Base-by-base conservation (phyloP, 2,797 vertebrate species). In the Novumbra hubbsi region DNA sequence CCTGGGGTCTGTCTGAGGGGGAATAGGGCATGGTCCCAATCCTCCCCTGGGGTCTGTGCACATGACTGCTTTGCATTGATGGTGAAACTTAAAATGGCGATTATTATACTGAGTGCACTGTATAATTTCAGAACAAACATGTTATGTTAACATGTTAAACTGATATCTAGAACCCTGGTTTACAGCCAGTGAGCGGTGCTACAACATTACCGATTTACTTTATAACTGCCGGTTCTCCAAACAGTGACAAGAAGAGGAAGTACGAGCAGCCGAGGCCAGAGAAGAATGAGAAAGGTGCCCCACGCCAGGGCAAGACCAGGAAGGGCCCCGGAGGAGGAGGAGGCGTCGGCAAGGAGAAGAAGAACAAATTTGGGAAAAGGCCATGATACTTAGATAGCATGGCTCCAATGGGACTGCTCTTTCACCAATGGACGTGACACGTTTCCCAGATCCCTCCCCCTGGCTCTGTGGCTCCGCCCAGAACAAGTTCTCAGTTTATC, bases 241-340 rank as follows among this genome's bases (percentile, higher is more conserved):
- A 85, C 84, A 99, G 98, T 87, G 95, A 96, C 83, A 96, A 97
- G 91, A 99, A 97, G 88, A 95, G 97, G 87, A 97, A 97, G 84
- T 52, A 60, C 89, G 66, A 93, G 91, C 63, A 93, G 82, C 11
- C 80, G 75, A 72, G 85, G 72, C 1, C 73, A 77, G 28, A 76
- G 3, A 9, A 67, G 14, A 62, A 15, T 15, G 9, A 71, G 32
- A 21, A 34, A 3, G 86, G 82, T 0, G 74, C 73, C 34, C 62
- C 83, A 0, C 71, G 75, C 19, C 83, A 83, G 0, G 88, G 83
- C n/a, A 91, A 90, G 78, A n/a, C 75, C 5, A 89, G 87, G 55
- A 91, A 83, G 57, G 49, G 21, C 71, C 94, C 83, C 75, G 90
- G 6, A 89, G 87, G 55, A 91, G 83, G 60, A 71, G 88, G n/a